A percentile compares a stretch with the other conserved stretches of the same genome.
phyloP scores from a whole-genome alignment of 2,797 vertebrate genomes.

The Periophthalmus magnuspinnatus region DNA sequence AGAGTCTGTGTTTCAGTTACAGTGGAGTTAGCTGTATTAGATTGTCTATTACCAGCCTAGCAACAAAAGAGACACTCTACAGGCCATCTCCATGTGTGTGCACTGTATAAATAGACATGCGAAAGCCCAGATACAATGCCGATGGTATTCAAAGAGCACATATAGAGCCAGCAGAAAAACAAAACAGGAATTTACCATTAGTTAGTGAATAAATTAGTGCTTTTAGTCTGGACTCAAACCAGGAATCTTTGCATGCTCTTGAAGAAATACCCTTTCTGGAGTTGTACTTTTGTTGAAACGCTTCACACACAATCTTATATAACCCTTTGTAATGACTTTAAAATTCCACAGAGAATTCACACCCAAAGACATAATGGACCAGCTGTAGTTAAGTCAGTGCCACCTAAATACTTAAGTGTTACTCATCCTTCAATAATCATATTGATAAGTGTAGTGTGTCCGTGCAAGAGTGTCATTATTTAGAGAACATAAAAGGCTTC shows the following conservation, averaged over 20 bases:
- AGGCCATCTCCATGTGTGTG: constrained; percentile 23
- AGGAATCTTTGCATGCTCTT: no score
- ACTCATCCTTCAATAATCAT: no score
- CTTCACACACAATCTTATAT: no score
- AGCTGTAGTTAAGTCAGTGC: neutral
- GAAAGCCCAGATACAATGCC: neutral
- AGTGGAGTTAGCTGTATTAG: constrained; percentile 52
- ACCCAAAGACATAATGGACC: neutral
- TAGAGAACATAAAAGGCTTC: no score
- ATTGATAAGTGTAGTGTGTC: no score
- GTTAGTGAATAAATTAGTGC: neutral
- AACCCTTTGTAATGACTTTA: no score
- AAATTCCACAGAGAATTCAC: neutral
- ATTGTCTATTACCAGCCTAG: constrained; percentile 42
- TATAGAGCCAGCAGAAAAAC: neutral
- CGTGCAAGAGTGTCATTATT: no score
- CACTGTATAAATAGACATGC: constrained; percentile 21
- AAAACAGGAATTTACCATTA: neutral
- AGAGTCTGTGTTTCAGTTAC: constrained; percentile 50
- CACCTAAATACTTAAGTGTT: neutral
- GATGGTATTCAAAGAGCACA: neutral
- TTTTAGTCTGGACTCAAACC: neutral
- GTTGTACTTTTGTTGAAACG: no score
- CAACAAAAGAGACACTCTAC: constrained; percentile 36
- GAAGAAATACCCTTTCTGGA: no score